Evolutionary conservation across 2,113 vertebrate genomes (phyloP).

Genomic region (Mugil cephalus): DNA sequence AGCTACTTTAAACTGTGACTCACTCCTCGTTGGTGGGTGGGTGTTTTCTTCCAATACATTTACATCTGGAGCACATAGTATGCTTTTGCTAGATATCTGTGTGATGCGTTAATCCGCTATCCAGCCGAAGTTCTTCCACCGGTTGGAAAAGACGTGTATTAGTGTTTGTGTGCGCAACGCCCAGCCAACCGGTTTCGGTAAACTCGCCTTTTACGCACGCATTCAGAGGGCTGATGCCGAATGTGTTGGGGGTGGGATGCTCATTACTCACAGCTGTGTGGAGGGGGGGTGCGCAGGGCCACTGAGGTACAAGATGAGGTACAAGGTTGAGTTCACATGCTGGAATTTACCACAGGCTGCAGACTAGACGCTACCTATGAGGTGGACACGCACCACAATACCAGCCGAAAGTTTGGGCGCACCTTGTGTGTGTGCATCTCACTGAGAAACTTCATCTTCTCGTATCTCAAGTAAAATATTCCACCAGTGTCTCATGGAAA

Average conservation of each 20-base stretch:
- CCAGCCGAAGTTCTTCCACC: conserved; percentile 69
- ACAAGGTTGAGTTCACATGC: conserved; percentile 24
- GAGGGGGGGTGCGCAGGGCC: conserved; percentile 19
- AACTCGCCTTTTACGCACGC: conserved; percentile 75
- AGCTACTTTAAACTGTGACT: conserved; percentile 70
- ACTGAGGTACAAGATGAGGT: conserved; percentile 39
- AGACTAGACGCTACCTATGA: background rate
- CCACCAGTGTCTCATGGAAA: background rate
- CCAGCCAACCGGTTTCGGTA: conserved; percentile 61
- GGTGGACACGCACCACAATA: too few relatives aligned
- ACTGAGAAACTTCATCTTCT: too few relatives aligned
- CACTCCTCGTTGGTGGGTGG: conserved; percentile 69
- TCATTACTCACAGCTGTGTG: conserved; percentile 73
- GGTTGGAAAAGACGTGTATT: conserved; percentile 19
- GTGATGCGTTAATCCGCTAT: conserved; percentile 73
- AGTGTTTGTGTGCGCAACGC: conserved; percentile 36
- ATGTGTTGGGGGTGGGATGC: conserved; percentile 63
- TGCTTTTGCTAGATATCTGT: conserved; percentile 43
- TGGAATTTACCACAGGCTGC: background rate
- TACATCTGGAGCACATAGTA: conserved; percentile 76
- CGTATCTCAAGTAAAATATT: background rate
- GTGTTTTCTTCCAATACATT: conserved; percentile 70
- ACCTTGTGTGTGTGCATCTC: too few relatives aligned
- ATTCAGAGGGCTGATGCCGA: conserved; percentile 39
- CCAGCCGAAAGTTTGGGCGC: too few relatives aligned